Base-by-base conservation (phyloP, 2,113 vertebrate species). In the Calypte anna region DNA sequence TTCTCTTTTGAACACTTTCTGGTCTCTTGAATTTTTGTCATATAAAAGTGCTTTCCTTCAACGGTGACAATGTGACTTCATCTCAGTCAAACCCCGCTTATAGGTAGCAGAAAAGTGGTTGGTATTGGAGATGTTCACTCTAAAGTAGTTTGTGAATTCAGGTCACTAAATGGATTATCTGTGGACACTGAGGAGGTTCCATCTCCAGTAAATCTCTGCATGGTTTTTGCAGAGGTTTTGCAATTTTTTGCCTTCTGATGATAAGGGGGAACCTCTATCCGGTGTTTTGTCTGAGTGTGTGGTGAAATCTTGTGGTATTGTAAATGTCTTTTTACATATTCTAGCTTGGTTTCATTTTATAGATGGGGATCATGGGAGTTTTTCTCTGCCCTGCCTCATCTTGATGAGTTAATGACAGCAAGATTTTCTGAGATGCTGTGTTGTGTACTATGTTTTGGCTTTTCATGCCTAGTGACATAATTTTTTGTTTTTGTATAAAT, bases 361-460 rank as follows among this genome's bases (percentile, higher is more conserved):
- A 62, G 25, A 7, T 50, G 40, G 38, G 24, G 17, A 43, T 0
- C 1, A 5, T 7, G 9, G 5, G 43, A 24, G 8, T 69, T 77
- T 48, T 67, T 27, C 28, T 12, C 18, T 67, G 84, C 27, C 46
- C 22, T 91, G 58, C 25, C 19, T 38, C 11, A 64, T 57, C 84
- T 73, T 66, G 33, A 38, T 54, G 3, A 50, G 61, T 12, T 30
- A 30, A n/a, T 77, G 46, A 4, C 17, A 13, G 17, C 4, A 16
- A 36, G 23, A 14, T 50, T 83, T 75, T 92, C 44, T 54, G 27
- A 51, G 57, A 16, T 43, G 33, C 31, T 59, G 7, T 63, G 25
- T 31, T 79, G 76, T 61, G 25, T 82, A 20, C 25, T 14, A 11
- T 2, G 0, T 53, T 80, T 74, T 28, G 19, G n/a, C 23, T 57